These are phyloP conservation scores for Clostera curtula DNA, from an alignment of 2,888 invertebrate genomes.

Conservation along the genomic window DNA sequence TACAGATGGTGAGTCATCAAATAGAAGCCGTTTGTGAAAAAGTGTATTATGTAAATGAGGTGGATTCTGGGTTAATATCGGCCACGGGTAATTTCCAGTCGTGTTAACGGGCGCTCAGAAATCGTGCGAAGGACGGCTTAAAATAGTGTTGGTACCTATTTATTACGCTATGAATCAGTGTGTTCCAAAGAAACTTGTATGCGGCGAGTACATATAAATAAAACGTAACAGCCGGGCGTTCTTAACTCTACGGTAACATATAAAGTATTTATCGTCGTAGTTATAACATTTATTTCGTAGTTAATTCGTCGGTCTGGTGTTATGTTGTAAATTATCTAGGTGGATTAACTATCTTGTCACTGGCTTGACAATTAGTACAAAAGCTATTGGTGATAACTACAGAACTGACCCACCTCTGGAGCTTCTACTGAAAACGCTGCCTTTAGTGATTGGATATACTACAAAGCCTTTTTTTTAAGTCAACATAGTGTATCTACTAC, in stretches of 20 bases:
- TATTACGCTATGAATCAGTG: constrained; percentile 52
- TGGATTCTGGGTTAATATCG: constrained; percentile 48
- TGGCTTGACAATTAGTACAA: too few relatives aligned
- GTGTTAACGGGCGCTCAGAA: constrained; percentile 53
- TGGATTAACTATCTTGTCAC: too few relatives aligned
- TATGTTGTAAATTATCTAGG: too few relatives aligned
- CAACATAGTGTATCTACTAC: too few relatives aligned
- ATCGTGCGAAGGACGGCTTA: constrained; percentile 65
- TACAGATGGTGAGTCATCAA: constrained; percentile 26
- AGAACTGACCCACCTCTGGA: too few relatives aligned
- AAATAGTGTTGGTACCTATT: constrained; percentile 63
- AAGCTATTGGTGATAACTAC: too few relatives aligned
- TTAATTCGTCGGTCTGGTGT: constrained; percentile 32
- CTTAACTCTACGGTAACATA: constrained; percentile 26
- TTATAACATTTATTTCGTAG: constrained; percentile 37
- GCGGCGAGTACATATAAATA: constrained; percentile 30
- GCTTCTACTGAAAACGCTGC: too few relatives aligned
- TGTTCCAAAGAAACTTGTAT: constrained; percentile 37
- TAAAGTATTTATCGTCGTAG: constrained; percentile 31
- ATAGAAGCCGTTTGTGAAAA: constrained; percentile 26
- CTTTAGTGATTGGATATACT: too few relatives aligned
- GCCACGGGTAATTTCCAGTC: constrained; percentile 50
- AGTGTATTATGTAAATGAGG: constrained; percentile 39
- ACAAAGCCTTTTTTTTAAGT: too few relatives aligned
- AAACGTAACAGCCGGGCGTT: constrained; percentile 25